A percentile compares a stretch with the other conserved stretches of the same genome.
These are phyloP conservation scores for Poecilia gillii DNA, from an alignment of 2,797 vertebrate species.

Conservation along the genomic window DNA sequence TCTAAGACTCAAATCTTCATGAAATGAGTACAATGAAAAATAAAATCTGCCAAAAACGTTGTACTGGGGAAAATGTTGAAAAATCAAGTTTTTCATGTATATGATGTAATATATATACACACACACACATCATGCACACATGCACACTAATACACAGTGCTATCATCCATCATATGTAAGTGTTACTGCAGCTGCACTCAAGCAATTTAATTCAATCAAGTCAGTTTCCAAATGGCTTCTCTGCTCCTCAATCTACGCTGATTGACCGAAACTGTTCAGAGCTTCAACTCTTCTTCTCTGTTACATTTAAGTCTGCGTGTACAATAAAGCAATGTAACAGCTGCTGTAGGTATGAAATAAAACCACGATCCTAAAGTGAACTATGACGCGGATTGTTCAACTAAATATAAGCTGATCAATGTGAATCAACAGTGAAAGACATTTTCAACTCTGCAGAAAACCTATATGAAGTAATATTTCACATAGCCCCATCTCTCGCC, in stretches of 20 bases:
- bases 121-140: neutral
- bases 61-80: neutral
- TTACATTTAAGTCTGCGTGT: neutral
- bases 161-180: slow-evolving; percentile 42
- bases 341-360: neutral
- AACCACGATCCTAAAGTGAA: neutral
- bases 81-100: neutral
- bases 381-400: neutral
- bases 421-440: neutral
- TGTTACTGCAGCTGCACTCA: slow-evolving; percentile 38
- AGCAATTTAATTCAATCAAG: slow-evolving; percentile 64
- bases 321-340: neutral
- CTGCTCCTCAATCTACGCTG: slow-evolving; percentile 6
- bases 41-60: neutral
- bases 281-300: neutral
- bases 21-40: neutral
- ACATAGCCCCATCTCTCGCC: neutral
- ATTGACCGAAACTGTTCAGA: slow-evolving; percentile 14
- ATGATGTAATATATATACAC: neutral
- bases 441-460: neutral
- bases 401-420: neutral
- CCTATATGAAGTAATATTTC: neutral
- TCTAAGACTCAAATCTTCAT: neutral
- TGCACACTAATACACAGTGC: slow-evolving; percentile 7
- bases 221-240: slow-evolving; percentile 49